These are phyloP conservation scores for Monodelphis domestica DNA, from an alignment of 2,797 vertebrate species.

Conservation along the genomic window DNA sequence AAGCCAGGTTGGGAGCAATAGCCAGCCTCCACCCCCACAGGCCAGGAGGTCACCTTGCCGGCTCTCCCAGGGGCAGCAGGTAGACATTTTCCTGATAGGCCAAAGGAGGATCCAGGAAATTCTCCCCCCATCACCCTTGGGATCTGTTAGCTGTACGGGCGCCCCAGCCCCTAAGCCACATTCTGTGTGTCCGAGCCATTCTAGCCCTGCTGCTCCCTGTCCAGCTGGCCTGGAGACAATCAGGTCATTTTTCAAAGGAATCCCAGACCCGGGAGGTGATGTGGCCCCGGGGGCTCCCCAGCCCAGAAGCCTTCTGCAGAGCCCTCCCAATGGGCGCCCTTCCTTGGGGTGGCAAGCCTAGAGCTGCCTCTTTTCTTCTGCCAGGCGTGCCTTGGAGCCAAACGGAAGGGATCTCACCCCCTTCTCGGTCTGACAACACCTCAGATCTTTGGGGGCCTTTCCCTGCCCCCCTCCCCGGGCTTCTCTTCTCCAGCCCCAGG, in stretches of 20 bases:
- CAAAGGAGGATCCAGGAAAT: conserved; percentile 27
- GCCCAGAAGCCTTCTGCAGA: neutral
- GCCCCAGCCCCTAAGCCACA: neutral
- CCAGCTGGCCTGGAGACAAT: neutral
- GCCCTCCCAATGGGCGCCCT: no score
- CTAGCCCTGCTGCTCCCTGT: neutral
- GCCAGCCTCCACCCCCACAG: neutral
- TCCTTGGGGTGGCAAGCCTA: neutral
- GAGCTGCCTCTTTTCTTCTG: neutral
- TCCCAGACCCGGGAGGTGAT: no score
- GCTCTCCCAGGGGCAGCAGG: neutral
- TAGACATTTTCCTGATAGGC: neutral
- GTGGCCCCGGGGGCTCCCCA: no score
- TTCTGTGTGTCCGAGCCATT: neutral
- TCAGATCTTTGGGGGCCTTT: no score
- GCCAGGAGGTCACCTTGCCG: neutral
- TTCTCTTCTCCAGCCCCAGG: neutral
- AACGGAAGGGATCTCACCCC: no score
- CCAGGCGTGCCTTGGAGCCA: no score
- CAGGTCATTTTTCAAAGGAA: neutral
- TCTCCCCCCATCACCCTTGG: neutral
- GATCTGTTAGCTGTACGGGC: neutral
- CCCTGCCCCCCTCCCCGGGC: no score
- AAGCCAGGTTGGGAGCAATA: no score
- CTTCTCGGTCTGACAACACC: no score